Conservation (phyloP, 2,797 vertebrate species). For the Pantherophis vulpinus region DNA sequence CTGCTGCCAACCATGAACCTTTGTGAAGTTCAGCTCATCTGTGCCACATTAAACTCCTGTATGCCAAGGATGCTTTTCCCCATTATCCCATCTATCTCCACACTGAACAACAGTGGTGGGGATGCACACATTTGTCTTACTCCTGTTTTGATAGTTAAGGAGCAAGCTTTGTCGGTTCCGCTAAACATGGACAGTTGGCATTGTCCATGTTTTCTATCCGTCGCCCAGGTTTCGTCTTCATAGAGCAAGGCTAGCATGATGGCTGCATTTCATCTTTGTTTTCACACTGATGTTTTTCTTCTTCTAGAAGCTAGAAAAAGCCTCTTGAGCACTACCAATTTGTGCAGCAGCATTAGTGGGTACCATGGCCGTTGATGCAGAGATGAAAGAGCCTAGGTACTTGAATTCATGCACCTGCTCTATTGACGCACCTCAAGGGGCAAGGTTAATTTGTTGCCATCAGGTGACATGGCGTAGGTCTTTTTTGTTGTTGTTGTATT, state of each 20-base stretch:
- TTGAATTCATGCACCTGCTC: background rate
- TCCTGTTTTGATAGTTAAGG: background rate
- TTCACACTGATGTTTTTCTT: background rate
- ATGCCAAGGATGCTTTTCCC: background rate
- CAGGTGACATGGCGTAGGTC: background rate
- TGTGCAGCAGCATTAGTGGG: background rate
- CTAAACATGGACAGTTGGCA: background rate
- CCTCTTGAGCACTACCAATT: background rate
- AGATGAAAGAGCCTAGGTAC: background rate
- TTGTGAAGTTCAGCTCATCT: background rate
- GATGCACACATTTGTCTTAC: background rate
- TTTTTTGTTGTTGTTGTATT: background rate
- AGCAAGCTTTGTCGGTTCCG: background rate
- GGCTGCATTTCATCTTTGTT: background rate
- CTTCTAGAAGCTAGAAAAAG: background rate
- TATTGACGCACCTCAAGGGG: no score
- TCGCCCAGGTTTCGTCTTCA: background rate
- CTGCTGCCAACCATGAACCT: background rate
- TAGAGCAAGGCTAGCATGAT: background rate
- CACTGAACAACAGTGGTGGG: background rate
- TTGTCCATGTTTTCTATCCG: background rate
- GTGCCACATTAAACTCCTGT: background rate
- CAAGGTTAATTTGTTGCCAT: background rate
- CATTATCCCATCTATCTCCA: background rate
- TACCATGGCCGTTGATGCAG: background rate